Conservation (phyloP, 1,140 invertebrate species). For the Agrypnia vestita region DNA sequence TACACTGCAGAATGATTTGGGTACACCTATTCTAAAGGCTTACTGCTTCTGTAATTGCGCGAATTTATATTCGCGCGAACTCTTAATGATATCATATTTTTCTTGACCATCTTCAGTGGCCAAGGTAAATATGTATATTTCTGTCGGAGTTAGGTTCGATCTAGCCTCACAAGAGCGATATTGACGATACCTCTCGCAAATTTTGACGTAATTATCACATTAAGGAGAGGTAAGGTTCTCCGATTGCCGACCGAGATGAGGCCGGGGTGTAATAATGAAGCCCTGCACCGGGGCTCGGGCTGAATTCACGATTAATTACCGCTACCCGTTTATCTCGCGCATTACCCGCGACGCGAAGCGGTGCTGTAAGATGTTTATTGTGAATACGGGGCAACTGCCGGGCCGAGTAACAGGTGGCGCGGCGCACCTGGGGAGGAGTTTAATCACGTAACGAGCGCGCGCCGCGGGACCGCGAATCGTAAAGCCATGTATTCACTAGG, state of each 20-base stretch:
- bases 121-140: too few relatives aligned
- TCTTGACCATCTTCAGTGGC: too few relatives aligned
- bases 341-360: slow-evolving; percentile 11
- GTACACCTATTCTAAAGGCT: too few relatives aligned
- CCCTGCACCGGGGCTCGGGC: not conserved
- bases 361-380: not conserved
- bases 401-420: slow-evolving; percentile 11
- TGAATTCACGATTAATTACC: slow-evolving; percentile 1
- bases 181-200: not conserved
- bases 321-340: slow-evolving; percentile 14
- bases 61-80: too few relatives aligned
- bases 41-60: too few relatives aligned
- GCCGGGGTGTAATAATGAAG: not conserved
- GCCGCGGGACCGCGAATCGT: too few relatives aligned
- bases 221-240: too few relatives aligned
- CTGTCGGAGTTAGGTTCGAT: too few relatives aligned
- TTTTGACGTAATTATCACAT: too few relatives aligned
- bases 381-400: not conserved
- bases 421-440: not conserved
- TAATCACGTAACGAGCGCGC: not conserved
- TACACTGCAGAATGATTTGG: too few relatives aligned
- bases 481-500: too few relatives aligned
- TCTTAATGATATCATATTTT: too few relatives aligned
- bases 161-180: not conserved
- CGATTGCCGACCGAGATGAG: not conserved